Conservation (phyloP, 2,888 invertebrate genomes). For the Mesopsocus fuscifrons region DNA sequence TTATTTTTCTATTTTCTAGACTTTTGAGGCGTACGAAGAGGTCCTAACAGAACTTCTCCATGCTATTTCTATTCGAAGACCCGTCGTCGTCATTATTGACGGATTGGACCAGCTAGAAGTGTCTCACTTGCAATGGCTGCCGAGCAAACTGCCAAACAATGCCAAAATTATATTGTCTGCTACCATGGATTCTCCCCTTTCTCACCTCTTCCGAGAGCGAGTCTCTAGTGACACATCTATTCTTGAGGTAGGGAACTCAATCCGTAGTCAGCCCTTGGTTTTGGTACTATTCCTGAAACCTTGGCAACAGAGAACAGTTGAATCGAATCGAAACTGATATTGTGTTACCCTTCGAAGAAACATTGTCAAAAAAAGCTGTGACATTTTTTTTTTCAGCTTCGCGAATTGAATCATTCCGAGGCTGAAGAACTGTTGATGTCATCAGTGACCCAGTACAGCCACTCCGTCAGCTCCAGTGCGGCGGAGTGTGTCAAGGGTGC, state of each 20-base stretch:
- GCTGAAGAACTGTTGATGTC: conserved; percentile 33
- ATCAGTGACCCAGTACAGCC: conserved; percentile 35
- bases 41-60: conserved; percentile 35
- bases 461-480: conserved; percentile 39
- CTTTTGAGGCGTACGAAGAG: conserved; percentile 47
- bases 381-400: conserved; percentile 31
- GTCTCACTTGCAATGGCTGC: conserved; percentile 54
- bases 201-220: conserved; percentile 14
- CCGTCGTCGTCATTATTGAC: conserved; percentile 53
- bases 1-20: conserved; percentile 29
- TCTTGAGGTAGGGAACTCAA: no score
- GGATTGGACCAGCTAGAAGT: conserved; percentile 47
- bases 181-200: conserved; percentile 33
- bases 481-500: conserved; percentile 34
- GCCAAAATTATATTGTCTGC: conserved; percentile 59
- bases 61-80: conserved; percentile 33
- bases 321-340: no score
- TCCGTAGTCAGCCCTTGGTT: no score
- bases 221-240: not conserved
- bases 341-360: no score
- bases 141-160: conserved; percentile 47
- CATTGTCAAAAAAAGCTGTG: no score
- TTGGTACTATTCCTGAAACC: no score
- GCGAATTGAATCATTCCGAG: conserved; percentile 29
- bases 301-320: no score